phyloP scores from a whole-genome alignment of 1,140 invertebrate genomes.

The Probaryconus sp. region DNA sequence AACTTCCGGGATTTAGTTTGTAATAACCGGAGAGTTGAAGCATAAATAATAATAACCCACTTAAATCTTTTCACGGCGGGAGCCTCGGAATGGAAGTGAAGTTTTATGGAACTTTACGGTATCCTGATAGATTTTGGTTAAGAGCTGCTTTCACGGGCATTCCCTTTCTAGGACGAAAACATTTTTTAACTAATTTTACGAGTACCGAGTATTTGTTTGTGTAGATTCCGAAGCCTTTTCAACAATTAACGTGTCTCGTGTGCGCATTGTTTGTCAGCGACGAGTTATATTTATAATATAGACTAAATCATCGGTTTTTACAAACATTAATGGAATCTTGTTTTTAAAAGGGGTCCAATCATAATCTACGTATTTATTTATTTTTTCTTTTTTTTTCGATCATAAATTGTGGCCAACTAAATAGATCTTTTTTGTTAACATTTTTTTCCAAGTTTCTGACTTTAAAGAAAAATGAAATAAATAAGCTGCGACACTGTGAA shows the following conservation, averaged over 20 bases:
- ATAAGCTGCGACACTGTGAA: too few species aligned
- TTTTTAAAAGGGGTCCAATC: too few species aligned
- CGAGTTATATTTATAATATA: too few species aligned
- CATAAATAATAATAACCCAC: conserved; percentile 69
- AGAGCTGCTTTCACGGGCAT: conserved; percentile 1
- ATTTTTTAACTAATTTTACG: conserved; percentile 5
- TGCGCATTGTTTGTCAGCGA: too few species aligned
- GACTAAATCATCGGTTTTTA: too few species aligned
- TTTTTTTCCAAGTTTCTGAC: too few species aligned
- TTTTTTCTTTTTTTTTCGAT: too few species aligned
- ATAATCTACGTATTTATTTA: too few species aligned
- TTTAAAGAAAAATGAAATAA: too few species aligned
- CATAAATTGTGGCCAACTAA: too few species aligned
- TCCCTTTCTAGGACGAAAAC: neutral
- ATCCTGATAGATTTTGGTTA: conserved; percentile 30
- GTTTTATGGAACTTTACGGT: conserved; percentile 26
- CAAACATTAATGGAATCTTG: too few species aligned
- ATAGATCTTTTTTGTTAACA: too few species aligned
- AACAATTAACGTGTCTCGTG: conserved; percentile 3
- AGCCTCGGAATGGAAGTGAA: conserved; percentile 11
- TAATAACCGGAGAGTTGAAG: conserved; percentile 50
- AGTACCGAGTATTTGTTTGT: conserved; percentile 1
- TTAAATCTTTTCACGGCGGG: conserved; percentile 30
- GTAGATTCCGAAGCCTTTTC: neutral
- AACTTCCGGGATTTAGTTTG: conserved; percentile 59